These are phyloP conservation scores for Falco novaeseelandiae DNA, from an alignment of 2,797 vertebrate species.

Conservation along the genomic window DNA sequence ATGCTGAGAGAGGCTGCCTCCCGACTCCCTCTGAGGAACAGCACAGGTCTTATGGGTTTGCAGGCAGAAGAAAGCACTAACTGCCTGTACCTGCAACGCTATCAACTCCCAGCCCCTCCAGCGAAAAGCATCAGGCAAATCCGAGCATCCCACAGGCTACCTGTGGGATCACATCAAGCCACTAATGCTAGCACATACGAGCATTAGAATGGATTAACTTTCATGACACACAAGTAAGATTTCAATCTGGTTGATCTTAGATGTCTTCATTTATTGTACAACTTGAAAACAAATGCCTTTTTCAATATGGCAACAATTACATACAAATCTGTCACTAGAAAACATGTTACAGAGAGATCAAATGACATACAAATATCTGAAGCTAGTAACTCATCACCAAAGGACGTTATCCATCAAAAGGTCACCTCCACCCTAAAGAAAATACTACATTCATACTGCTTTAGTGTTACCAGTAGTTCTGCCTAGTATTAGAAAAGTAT, in stretches of 20 bases:
- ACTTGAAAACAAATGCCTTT: not conserved
- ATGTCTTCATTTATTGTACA: not conserved
- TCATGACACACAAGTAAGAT: rapidly evolving
- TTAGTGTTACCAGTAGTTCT: not conserved
- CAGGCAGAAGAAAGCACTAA: not conserved
- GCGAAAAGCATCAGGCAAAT: not conserved
- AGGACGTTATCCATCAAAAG: not conserved
- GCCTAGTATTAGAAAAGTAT: not conserved
- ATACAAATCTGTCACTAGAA: not conserved
- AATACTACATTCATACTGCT: not conserved
- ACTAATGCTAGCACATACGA: not conserved
- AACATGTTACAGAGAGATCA: not conserved
- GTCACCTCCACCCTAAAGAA: not conserved
- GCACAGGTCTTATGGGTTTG: rapidly evolving
- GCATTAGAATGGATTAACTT: not conserved
- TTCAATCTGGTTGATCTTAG: not conserved
- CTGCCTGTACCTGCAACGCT: not conserved
- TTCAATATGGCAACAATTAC: not conserved
- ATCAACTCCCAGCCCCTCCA: not conserved
- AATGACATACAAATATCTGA: not conserved
- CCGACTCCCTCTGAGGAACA: not conserved
- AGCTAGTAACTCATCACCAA: not conserved
- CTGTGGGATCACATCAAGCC: not conserved
- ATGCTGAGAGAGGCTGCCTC: not conserved
- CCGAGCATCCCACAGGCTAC: not conserved